Base-by-base conservation (phyloP, 1,140 invertebrate species). In the Megalopta genalis region DNA sequence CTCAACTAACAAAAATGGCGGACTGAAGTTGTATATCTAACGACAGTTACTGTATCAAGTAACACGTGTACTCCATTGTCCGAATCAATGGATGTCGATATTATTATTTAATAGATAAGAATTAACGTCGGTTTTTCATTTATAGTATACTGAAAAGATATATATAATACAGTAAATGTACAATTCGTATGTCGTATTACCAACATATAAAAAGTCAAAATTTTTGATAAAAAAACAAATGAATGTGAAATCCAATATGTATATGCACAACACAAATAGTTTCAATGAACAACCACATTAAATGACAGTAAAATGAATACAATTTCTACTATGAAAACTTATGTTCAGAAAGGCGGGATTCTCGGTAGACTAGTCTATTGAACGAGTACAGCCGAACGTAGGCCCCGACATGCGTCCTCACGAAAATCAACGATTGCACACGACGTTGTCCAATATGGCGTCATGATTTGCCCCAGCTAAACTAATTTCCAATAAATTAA, bases 371-470 rank as follows among this genome's bases (percentile, higher is more conserved):
- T 78, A 60, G 60, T 39, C 75, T 65, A 81, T 68, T 81, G 75
- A 78, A 79, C 80, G 80, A 79, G 42, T 49, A 82, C 62, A 65
- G 69, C 62, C 62, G 68, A 81, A 71, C 75, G 65, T 82, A 82
- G 76, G 80, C n/a, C 80, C 80, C 80, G 76, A 79, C 49, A 81
- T 82, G 69, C 64, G 57, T 79, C 63, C 64, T 27, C 70, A 79
- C 80, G 80, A 82, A 82, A 63, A 62, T 68, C 16, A 25, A 71
- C 80, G 80, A 82, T 3, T 65, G 9, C 27, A 54, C 76, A 78
- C 80, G 80, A 82, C 72, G 76, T 68, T 25, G 7, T 49, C 16
- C 59, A 81, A 81, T 57, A 81, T 81, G 79, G 79, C 79, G 79
- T 67, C n/a, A 0, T 1, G 62, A 25, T 76, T 69, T 21, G 59